Evolutionary conservation across 64 coral and sea anemone genomes (phyloP), one percentile per base, ranked within the genome.

Genomic region (Porites australiensis): DNA sequence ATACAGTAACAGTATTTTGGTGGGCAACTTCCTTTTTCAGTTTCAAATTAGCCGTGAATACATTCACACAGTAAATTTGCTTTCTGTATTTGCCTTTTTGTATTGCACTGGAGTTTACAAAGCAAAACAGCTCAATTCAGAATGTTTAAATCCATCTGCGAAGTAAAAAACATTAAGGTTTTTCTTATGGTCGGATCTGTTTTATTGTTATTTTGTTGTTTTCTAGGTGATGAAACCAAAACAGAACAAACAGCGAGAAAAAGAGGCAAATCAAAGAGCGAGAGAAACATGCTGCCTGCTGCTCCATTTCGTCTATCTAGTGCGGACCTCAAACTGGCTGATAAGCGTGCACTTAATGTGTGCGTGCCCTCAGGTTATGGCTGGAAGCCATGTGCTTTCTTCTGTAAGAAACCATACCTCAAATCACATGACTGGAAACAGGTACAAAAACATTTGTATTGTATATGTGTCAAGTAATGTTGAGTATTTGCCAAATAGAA

Each of bases 381-480:
- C n/a, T 89, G 88, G 88, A 51, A 78, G 50, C 88, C 88, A 9
- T 44, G 75, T 8, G 50, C 88, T 61, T 79, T 89, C 71, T 89
- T 89, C 60, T 63, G 45, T 18, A 89, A 89, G 64, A 43, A 61
- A 10, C 19, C 2, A 60, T 89, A 89, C 47, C 37, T 79, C 59
- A 89, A 79, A 65, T 89, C 88, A 23, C 88, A 79, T 89, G 88
- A 89, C 64, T 89, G 87, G 87, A 89, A 77, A 51, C 72, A 77
- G 87, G 87, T 89, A 83, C 54, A 57, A 67, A 67, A 67, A 67
- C 9, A 67, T 67, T 67, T 67, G 64, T 67, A 67, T 15, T 67
- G 64, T 67, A 67, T 67, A 67, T 67, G 64, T 21, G 64, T 2
- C 14, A 8, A 67, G 20, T 21, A n/a, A 67, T 67, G 64, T 67